phyloP scores from a whole-genome alignment of 1,140 invertebrate genomes.

The Nylanderia fulva region DNA sequence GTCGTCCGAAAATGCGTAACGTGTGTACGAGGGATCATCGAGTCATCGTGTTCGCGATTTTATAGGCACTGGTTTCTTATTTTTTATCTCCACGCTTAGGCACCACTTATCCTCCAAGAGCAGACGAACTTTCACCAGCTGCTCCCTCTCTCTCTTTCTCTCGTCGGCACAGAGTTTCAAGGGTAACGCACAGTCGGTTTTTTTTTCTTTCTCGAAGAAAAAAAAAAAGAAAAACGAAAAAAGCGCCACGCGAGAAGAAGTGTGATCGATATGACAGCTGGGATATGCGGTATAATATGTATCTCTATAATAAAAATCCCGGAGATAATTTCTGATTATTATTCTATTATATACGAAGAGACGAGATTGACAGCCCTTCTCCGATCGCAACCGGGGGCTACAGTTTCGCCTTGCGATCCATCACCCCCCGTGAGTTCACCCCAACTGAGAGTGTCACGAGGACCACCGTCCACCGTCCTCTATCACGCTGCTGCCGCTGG shows the following conservation, averaged over 20 bases:
- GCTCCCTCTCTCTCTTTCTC: no score
- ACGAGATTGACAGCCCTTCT: background rate
- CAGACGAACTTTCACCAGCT: constrained; percentile 11
- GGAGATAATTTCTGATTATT: background rate
- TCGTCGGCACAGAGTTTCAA: constrained; percentile 39
- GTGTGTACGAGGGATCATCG: constrained; percentile 2
- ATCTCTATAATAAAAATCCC: no score
- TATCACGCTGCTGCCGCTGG: no score
- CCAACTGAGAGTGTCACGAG: constrained; percentile 7
- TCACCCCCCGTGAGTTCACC: background rate
- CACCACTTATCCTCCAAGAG: constrained; percentile 71
- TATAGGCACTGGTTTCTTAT: constrained; percentile 82
- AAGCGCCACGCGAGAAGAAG: no score
- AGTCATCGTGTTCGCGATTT: constrained; percentile 58
- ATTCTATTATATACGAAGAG: background rate
- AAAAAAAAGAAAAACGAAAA: no score
- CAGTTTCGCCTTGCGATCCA: constrained; percentile 38
- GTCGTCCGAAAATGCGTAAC: background rate
- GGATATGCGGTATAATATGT: constrained; percentile 78
- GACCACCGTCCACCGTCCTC: constrained; percentile 4
- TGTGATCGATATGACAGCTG: constrained; percentile 78
- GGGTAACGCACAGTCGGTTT: background rate
- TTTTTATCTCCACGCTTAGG: constrained; percentile 78
- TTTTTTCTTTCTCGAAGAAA: no score
- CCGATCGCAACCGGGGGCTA: constrained; percentile 6